These are phyloP conservation scores for Meteorus sp. DNA, from an alignment of 1,140 invertebrate species.

Conservation along the genomic window DNA sequence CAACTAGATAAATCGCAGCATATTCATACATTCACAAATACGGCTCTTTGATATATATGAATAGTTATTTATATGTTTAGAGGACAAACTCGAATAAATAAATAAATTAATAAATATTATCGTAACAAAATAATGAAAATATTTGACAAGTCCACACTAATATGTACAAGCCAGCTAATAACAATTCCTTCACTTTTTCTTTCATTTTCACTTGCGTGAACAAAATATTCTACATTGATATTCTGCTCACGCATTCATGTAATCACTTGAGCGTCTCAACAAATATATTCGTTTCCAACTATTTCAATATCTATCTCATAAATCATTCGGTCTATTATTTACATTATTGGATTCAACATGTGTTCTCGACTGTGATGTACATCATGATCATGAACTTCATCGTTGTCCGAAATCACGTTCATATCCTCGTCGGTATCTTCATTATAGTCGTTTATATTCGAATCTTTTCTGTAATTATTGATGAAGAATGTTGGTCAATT, in stretches of 20 bases:
- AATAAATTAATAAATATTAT: too few species aligned
- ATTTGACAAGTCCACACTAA: too few species aligned
- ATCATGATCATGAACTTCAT: constrained; percentile 21
- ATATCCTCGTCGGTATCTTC: constrained; percentile 14
- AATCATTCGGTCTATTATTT: constrained; percentile 11
- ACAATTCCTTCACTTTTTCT: too few species aligned
- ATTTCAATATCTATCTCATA: not conserved
- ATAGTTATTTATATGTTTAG: too few species aligned
- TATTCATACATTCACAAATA: not conserved
- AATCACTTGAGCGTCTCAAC: not conserved
- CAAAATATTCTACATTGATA: too few species aligned
- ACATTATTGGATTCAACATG: constrained; percentile 30
- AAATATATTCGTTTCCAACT: not conserved
- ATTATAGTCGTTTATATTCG: constrained; percentile 24
- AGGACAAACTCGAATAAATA: not conserved
- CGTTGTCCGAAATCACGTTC: constrained; percentile 26
- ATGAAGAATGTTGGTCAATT: not conserved
- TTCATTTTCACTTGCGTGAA: too few species aligned
- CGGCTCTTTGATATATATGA: too few species aligned
- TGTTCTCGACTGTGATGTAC: constrained; percentile 17
- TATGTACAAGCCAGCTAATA: too few species aligned
- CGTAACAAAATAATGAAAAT: too few species aligned
- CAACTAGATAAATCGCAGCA: not conserved
- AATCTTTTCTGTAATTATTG: constrained; percentile 33
- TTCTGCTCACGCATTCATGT: not conserved